These are phyloP conservation scores for Corvus cornix DNA, from an alignment of 2,113 vertebrate species.

Conservation along the genomic window DNA sequence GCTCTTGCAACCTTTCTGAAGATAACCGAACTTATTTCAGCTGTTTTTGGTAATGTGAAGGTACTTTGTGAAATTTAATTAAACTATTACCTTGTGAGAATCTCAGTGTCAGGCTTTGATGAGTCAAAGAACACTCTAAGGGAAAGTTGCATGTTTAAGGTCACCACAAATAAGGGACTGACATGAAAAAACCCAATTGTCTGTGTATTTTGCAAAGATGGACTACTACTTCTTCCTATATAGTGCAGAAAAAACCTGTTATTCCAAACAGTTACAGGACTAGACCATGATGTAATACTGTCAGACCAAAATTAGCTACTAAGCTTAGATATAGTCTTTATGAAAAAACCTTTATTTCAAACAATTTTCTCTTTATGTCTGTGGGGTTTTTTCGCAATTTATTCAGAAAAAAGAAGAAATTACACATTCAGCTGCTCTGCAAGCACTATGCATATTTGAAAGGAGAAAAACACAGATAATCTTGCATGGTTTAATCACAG, in stretches of 20 bases:
- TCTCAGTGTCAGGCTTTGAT: background rate
- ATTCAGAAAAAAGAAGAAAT: background rate
- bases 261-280: background rate
- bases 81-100: background rate
- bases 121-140: background rate
- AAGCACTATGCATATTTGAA: background rate
- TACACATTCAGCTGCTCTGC: background rate
- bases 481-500: background rate
- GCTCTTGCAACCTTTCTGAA: background rate
- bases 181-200: background rate
- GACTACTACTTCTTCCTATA: background rate
- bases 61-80: background rate
- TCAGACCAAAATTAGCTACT: background rate
- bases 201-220: background rate
- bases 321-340: background rate
- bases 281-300: background rate
- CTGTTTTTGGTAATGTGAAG: background rate
- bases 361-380: background rate
- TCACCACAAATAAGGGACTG: background rate
- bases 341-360: background rate
- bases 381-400: background rate
- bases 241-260: background rate
- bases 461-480: background rate
- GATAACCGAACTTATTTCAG: background rate
- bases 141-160: background rate